A percentile compares a stretch with the other conserved stretches of the same genome.
These are phyloP conservation scores for Machimus atricapillus DNA, from an alignment of 2,888 invertebrate genomes.

Conservation along the genomic window DNA sequence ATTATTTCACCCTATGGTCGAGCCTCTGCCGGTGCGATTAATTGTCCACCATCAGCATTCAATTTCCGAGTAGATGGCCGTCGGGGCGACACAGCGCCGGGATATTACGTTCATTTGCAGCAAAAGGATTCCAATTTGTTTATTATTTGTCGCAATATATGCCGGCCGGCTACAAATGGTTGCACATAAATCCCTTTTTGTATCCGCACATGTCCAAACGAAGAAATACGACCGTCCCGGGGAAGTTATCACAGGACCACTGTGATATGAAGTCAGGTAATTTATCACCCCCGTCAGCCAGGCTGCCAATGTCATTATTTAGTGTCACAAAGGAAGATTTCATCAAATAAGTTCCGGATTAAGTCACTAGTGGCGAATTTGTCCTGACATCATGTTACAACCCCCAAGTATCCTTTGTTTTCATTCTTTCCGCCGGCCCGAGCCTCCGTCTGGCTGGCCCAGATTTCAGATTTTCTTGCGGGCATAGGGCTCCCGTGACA, in stretches of 20 bases:
- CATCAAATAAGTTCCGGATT: constrained; percentile 39
- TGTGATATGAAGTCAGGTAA: constrained; percentile 32
- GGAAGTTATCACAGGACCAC: constrained; percentile 15
- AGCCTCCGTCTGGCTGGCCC: not conserved
- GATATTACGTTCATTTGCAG: constrained; percentile 3
- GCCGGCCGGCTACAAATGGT: not conserved
- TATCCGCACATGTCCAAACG: constrained; percentile 9
- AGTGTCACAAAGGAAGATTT: constrained; percentile 40
- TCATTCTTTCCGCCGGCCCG: not conserved
- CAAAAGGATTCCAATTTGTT: constrained; percentile 24
- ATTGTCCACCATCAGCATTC: not conserved
- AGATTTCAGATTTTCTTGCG: not conserved
- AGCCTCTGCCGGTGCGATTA: not conserved
- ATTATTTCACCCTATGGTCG: not conserved
- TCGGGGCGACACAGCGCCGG: not conserved
- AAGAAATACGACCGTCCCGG: not conserved
- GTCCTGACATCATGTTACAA: constrained; percentile 34
- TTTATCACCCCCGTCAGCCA: constrained; percentile 27
- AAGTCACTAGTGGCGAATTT: constrained; percentile 38
- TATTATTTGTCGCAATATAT: constrained; percentile 23
- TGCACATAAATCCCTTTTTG: constrained; percentile 22
- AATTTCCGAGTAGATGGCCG: not conserved
- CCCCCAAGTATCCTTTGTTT: constrained; percentile 19
- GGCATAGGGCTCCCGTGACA: not conserved
- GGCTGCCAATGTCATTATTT: constrained; percentile 37